Percentiles rank a stretch among this genome's conserved stretches.
phyloP scores from a whole-genome alignment of 2,888 invertebrate genomes.

The Synanthedon vespiformis region DNA sequence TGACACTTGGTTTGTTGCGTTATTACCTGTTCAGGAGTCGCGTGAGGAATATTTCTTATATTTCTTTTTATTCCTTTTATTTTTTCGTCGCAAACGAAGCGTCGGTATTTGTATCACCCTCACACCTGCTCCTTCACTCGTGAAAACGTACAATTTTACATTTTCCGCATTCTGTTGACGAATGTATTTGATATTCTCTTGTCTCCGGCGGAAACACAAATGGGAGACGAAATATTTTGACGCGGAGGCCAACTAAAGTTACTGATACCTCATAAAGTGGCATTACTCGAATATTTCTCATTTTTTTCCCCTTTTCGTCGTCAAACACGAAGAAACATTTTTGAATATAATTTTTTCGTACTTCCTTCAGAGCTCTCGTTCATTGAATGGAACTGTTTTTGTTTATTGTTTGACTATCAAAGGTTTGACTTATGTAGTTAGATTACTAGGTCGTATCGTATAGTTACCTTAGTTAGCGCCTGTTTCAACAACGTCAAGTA shows the following conservation, averaged over 20 bases:
- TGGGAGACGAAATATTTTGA: constrained; percentile 1
- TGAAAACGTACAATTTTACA: constrained; percentile 60
- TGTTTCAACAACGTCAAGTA: too few species aligned
- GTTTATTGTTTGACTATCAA: too few species aligned
- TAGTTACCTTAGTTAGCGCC: too few species aligned
- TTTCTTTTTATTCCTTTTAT: constrained; percentile 23
- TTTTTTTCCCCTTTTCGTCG: neutral
- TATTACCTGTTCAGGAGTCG: constrained; percentile 5
- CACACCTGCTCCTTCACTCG: constrained; percentile 50
- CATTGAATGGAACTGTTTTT: too few species aligned
- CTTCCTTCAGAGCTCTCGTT: too few species aligned
- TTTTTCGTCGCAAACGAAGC: constrained; percentile 21
- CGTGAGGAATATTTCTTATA: constrained; percentile 25
- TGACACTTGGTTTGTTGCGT: neutral
- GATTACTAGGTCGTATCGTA: too few species aligned
- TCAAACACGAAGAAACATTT: neutral
- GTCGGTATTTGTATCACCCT: constrained; percentile 22
- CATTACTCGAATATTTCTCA: constrained; percentile 6
- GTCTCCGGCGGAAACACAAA: neutral
- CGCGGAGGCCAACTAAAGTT: neutral
- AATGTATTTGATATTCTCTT: constrained; percentile 42
- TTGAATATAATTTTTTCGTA: neutral
- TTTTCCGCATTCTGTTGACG: constrained; percentile 40
- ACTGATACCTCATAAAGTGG: constrained; percentile 4
- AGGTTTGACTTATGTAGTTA: too few species aligned